phyloP scores from a whole-genome alignment of 1,140 invertebrate species.

The Anastrepha obliqua region DNA sequence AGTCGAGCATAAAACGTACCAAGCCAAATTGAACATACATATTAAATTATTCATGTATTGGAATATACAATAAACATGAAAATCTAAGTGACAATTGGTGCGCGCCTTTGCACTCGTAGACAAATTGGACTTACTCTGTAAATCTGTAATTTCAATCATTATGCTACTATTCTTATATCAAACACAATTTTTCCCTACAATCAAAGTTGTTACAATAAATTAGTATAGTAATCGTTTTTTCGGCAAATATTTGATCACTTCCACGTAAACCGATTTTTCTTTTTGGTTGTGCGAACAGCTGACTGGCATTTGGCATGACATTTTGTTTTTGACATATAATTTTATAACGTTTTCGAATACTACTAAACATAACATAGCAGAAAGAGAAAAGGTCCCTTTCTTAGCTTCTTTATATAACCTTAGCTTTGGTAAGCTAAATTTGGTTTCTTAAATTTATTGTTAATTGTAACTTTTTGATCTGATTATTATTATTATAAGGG shows the following conservation, averaged over 20 bases:
- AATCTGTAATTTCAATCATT: slow-evolving; percentile 84
- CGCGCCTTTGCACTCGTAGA: not conserved
- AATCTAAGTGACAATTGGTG: slow-evolving; percentile 26
- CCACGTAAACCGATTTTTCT: slow-evolving; percentile 45
- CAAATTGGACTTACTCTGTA: slow-evolving; percentile 80
- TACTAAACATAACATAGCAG: no score
- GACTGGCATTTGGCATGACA: not conserved
- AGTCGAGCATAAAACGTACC: no score
- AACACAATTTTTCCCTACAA: not conserved
- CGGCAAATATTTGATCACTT: slow-evolving; percentile 8
- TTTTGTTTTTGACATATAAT: not conserved
- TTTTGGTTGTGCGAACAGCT: slow-evolving; percentile 36
- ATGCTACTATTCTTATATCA: slow-evolving; percentile 55
- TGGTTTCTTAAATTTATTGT: no score
- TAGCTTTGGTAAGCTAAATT: no score
- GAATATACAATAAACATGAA: slow-evolving; percentile 82
- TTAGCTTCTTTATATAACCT: no score
- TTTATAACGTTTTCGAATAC: no score
- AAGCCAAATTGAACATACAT: no score
- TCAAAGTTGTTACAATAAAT: not conserved
- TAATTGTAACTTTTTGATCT: no score
- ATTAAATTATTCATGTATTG: no score
- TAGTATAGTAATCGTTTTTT: not conserved
- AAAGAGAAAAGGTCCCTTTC: no score
- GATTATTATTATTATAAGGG: no score